These are phyloP conservation scores for Holacanthus passer DNA, from an alignment of 2,113 vertebrate genomes.

Conservation along the genomic window DNA sequence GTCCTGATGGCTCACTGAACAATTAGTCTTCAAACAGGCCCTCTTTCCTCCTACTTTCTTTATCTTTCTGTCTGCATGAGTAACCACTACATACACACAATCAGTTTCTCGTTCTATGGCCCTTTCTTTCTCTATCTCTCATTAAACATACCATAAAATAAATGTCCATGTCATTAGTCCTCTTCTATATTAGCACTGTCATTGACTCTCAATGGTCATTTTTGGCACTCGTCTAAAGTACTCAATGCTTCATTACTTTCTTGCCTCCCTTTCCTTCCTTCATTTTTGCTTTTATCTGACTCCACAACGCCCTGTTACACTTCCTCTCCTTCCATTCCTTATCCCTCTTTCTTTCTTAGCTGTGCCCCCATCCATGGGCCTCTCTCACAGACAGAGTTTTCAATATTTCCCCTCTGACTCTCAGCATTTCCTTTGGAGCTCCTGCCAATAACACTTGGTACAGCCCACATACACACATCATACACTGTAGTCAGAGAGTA, in stretches of 20 bases:
- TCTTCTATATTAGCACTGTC: slow-evolving; percentile 41
- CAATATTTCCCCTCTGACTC: slow-evolving; percentile 3
- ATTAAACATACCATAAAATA: slow-evolving; percentile 73
- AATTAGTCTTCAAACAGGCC: slow-evolving; percentile 62
- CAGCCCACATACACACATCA: slow-evolving; percentile 8
- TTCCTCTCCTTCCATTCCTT: not conserved
- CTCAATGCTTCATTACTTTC: slow-evolving; percentile 67
- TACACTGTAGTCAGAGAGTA: not conserved
- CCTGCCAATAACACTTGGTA: not conserved
- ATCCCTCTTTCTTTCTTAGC: slow-evolving; percentile 1
- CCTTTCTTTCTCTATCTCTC: slow-evolving; percentile 51
- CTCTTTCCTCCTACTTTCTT: slow-evolving; percentile 31
- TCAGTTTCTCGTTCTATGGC: slow-evolving; percentile 46
- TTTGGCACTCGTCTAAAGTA: slow-evolving; percentile 56
- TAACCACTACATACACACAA: slow-evolving; percentile 56
- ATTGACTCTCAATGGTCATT: slow-evolving; percentile 58
- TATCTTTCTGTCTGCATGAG: slow-evolving; percentile 48
- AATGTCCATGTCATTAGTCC: slow-evolving; percentile 66
- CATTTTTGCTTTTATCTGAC: slow-evolving; percentile 40
- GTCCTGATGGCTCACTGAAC: slow-evolving; percentile 55
- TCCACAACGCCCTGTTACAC: slow-evolving; percentile 21
- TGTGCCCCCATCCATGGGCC: slow-evolving; percentile 5
- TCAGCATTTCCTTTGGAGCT: slow-evolving; percentile 27
- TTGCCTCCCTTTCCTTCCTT: slow-evolving; percentile 42
- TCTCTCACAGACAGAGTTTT: slow-evolving; percentile 16